Conservation (phyloP, 2,113 vertebrate species). For the Eurypyga helias region DNA sequence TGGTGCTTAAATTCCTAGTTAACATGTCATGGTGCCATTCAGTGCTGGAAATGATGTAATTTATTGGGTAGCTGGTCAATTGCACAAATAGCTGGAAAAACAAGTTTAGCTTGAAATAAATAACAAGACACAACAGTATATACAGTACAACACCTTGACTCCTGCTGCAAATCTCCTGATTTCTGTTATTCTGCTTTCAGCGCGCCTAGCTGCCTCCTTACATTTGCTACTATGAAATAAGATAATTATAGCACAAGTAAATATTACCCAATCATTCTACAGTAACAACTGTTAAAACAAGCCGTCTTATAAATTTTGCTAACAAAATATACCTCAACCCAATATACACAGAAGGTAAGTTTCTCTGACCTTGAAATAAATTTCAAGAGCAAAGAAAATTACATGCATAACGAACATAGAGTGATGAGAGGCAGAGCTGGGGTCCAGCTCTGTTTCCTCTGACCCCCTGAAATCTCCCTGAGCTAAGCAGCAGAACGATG, state of each 20-base stretch:
- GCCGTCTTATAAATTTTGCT: constrained; percentile 52
- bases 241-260: constrained; percentile 65
- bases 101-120: constrained; percentile 59
- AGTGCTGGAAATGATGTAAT: constrained; percentile 53
- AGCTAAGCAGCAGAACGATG: background rate
- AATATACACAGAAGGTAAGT: background rate
- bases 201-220: background rate
- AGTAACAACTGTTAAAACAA: constrained; percentile 67
- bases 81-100: constrained; percentile 59
- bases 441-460: background rate
- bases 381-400: constrained; percentile 20
- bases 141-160: constrained; percentile 18
- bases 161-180: constrained; percentile 22
- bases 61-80: constrained; percentile 46
- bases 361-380: constrained; percentile 37
- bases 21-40: constrained; percentile 35
- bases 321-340: constrained; percentile 38
- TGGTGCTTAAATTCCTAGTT: constrained; percentile 57
- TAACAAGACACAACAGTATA: constrained; percentile 31
- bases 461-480: background rate
- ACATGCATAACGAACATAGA: background rate
- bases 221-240: constrained; percentile 32
- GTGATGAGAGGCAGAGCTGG: background rate
- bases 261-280: constrained; percentile 49
- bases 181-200: constrained; percentile 49